Evolutionary conservation across 2,797 vertebrate species (phyloP), one percentile per base, ranked within the genome.

Genomic region (Neoniphon sammara): DNA sequence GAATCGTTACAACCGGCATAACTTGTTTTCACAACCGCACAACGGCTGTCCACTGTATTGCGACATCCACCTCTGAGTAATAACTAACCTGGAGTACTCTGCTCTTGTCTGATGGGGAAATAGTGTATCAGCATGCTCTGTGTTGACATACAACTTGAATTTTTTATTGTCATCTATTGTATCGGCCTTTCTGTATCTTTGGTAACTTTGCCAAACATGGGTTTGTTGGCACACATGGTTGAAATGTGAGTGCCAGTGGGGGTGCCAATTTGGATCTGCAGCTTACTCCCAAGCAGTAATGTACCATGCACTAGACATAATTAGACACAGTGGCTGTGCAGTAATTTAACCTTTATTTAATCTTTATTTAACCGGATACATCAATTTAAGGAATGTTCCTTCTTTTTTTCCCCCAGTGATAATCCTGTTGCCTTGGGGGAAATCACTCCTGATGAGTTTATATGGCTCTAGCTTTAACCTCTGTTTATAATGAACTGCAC

Each of bases 1-100:
- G 79, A 81, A 59, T 84, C 77, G 80, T 86, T 85, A 75, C 73
- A 91, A 92, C 91, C 81, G 89, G 91, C 87, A 67, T 75, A 90
- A 93, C 91, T 89, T 82, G 90, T 91, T 90, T 82, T 86, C 85
- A 67, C 81, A 46, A 27, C 34, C 57, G 7, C 77, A 68, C 79
- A 63, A 71, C 59, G 63, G 52, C 81, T 65, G 82, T 71, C 85
- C 85, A 54, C 74, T 7, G 56, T 65, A 78, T 91, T 91, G 87
- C 91, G 84, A 88, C 87, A 91, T 85, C 66, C 55, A 21, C 63
- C 57, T 25, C 31, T 7, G 69, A 85, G 77, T 85, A 85, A 87
- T 83, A 75, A 84, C 73, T 82, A 85, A 89, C 81, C 75, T 77
- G 59, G 68, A 27, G 25, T 27, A 27, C 25, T 27, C 25, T 27